Evolutionary conservation across 2,113 vertebrate genomes (phyloP), one percentile per base, ranked within the genome.

Genomic region (Plestiodon gilberti): DNA sequence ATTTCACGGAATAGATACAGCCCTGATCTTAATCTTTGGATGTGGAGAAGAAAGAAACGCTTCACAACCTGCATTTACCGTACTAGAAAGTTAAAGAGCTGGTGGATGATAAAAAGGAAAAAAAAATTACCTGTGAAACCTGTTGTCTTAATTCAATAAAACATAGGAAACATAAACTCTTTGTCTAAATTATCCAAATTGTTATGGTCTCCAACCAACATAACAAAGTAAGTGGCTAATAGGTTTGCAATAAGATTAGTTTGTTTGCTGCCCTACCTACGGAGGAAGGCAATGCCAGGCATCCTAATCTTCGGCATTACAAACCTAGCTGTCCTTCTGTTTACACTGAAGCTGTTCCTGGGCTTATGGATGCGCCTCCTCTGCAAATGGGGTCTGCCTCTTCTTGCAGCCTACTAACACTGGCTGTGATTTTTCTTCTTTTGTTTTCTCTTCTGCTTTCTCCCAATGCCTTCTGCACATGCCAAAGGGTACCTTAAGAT

Each of bases 401-500:
- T 0, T 2, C 11, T 78, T 83, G 90, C 81, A 67, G 87, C 15
- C 85, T 55, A 90, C 97, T 98, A 97, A 98, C 95, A 93, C 15
- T 87, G 82, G 95, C 95, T 97, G 62, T 98, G 94, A 85, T 81
- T 98, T 97, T 98, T 96, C 81, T 96, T 93, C 82, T 40, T 78
- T 38, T 95, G 96, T 95, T 81, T 96, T 96, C 96, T 94, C 92
- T 81, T 88, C 95, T 90, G 91, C 93, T 88, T 95, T 94, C 89
- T 88, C 93, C 94, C 89, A 93, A 33, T 59, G 87, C 89, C 94
- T 95, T 84, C 95, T 90, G 94, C 96, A 94, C 91, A 92, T 97
- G 96, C 96, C 90, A 97, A 97, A 99, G 99, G 98, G 94, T 98
- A 98, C 98, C 97, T 99, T 96, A 99, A 99, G 99, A 99, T 99